Percentiles rank a stretch among this genome's conserved stretches.
These are phyloP conservation scores for Caradrina clavipalpis DNA, from an alignment of 2,888 invertebrate genomes.

Conservation along the genomic window DNA sequence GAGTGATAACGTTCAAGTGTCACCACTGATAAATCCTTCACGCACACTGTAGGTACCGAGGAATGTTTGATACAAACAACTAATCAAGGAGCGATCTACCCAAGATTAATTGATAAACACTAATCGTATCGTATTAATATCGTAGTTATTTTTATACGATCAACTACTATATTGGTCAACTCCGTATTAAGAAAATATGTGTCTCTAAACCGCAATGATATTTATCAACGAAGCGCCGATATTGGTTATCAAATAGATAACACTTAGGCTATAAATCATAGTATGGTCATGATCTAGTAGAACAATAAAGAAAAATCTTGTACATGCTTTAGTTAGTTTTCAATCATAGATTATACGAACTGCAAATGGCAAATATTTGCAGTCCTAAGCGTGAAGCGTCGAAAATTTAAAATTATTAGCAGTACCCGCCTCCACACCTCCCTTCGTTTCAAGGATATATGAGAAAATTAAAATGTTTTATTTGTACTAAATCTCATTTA, in stretches of 20 bases:
- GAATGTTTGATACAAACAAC: slow-evolving; percentile 21
- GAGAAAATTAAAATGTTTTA: no score
- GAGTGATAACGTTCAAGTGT: slow-evolving; percentile 55
- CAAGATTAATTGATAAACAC: slow-evolving; percentile 40
- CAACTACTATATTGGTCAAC: not conserved
- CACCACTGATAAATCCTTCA: slow-evolving; percentile 50
- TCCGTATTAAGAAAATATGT: slow-evolving; percentile 2
- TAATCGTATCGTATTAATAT: slow-evolving; percentile 16
- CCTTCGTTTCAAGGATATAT: no score
- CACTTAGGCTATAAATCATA: slow-evolving; percentile 50
- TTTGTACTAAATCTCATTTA: no score
- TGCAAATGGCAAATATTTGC: no score
- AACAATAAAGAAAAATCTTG: no score
- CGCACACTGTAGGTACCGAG: slow-evolving; percentile 16
- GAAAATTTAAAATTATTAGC: no score
- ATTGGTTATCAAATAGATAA: slow-evolving; percentile 83
- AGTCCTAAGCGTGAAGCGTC: no score
- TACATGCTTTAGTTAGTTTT: no score
- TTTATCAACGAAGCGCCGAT: slow-evolving; percentile 75
- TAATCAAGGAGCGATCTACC: slow-evolving; percentile 26
- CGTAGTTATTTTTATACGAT: not conserved
- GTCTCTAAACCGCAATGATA: slow-evolving; percentile 53
- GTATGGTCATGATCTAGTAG: slow-evolving; percentile 13
- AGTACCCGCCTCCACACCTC: no score
- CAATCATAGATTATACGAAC: no score